phyloP scores from a whole-genome alignment of 1,140 invertebrate species.

The Pseudobourletiella spinata region DNA sequence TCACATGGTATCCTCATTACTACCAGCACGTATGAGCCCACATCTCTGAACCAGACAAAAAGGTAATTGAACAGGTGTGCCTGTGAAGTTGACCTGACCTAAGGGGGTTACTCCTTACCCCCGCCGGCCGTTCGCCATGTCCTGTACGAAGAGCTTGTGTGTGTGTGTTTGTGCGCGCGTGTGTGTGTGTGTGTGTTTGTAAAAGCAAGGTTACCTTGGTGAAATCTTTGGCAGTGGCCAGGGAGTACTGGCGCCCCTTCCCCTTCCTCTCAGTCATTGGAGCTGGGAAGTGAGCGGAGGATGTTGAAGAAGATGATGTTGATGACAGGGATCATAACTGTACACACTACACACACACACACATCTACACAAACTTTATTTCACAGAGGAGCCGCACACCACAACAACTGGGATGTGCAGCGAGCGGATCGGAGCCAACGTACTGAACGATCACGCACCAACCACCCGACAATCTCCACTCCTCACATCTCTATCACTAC shows the following conservation, averaged over 20 bases:
- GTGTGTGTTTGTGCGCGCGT: not conserved
- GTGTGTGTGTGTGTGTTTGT: not conserved
- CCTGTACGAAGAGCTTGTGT: not conserved
- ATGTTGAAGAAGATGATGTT: too few relatives aligned
- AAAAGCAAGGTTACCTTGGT: slow-evolving; percentile 21
- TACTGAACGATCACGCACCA: too few relatives aligned
- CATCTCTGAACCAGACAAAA: too few relatives aligned
- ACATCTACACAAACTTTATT: not conserved
- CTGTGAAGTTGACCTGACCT: not conserved
- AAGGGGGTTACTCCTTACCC: not conserved
- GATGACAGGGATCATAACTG: too few relatives aligned
- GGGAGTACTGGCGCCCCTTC: slow-evolving; percentile 15
- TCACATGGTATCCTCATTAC: too few relatives aligned
- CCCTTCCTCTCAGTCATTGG: slow-evolving; percentile 5
- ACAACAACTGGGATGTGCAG: not conserved
- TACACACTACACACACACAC: too few relatives aligned
- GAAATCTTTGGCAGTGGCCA: slow-evolving; percentile 24
- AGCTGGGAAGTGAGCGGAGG: too few relatives aligned
- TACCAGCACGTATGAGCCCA: too few relatives aligned
- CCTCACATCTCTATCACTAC: too few relatives aligned
- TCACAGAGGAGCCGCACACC: not conserved
- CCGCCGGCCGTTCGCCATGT: too few relatives aligned
- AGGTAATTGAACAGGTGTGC: too few relatives aligned
- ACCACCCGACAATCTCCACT: too few relatives aligned
- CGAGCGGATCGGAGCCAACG: not conserved